phyloP scores from a whole-genome alignment of 2,113 vertebrate species.

The Pollimyrus isidori region DNA sequence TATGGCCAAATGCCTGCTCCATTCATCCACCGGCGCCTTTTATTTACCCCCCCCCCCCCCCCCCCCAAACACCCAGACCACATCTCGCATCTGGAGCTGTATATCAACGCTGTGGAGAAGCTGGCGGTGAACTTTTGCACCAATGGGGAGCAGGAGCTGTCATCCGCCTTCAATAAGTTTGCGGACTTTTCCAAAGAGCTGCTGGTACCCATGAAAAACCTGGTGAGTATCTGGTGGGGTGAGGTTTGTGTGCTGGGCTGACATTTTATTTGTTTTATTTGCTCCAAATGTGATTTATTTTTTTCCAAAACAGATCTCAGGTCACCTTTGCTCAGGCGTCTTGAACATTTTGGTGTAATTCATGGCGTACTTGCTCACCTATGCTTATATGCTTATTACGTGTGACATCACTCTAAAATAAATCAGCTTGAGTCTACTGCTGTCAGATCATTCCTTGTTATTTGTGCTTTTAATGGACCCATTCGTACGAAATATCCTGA shows the following conservation, averaged over 20 bases:
- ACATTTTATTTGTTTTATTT: background rate
- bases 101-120: conserved; percentile 54
- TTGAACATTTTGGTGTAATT: background rate
- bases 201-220: conserved; percentile 52
- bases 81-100: conserved; percentile 51
- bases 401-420: background rate
- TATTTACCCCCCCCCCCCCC: background rate
- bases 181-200: conserved; percentile 56
- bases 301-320: background rate
- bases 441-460: background rate
- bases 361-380: background rate
- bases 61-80: conserved; percentile 43
- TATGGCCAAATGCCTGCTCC: too few relatives aligned
- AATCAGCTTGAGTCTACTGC: background rate
- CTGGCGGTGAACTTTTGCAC: conserved; percentile 52
- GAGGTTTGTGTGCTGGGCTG: background rate
- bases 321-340: background rate
- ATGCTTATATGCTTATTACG: background rate
- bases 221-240: conserved; percentile 43
- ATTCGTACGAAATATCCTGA: background rate
- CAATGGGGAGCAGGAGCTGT: conserved; percentile 52
- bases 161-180: conserved; percentile 51
- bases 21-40: too few relatives aligned
- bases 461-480: background rate
- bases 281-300: background rate